phyloP scores from a whole-genome alignment of 2,888 invertebrate species.

The Cancer borealis region DNA sequence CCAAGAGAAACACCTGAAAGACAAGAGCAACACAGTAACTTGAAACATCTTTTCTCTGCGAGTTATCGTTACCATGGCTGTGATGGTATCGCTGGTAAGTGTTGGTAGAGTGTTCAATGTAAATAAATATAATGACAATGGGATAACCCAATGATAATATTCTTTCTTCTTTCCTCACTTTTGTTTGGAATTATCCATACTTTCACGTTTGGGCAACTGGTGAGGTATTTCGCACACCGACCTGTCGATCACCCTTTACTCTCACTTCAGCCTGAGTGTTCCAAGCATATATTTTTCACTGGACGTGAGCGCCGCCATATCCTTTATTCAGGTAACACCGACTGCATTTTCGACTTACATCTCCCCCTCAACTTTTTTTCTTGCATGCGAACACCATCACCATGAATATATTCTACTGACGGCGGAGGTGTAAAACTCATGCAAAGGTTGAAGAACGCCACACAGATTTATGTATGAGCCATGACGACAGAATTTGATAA shows the following conservation, averaged over 20 bases:
- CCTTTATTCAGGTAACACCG: neutral
- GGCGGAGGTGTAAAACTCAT: neutral
- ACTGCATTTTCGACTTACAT: neutral
- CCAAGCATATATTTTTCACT: neutral
- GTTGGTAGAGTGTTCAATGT: too few species aligned
- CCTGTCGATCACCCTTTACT: slow-evolving; percentile 28
- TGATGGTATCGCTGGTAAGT: too few species aligned
- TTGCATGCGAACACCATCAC: neutral
- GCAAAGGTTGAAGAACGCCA: neutral
- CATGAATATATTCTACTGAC: neutral
- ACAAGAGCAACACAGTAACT: neutral
- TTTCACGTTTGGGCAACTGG: neutral
- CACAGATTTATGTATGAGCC: neutral
- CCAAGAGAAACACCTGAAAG: neutral
- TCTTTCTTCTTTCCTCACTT: neutral
- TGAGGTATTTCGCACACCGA: neutral
- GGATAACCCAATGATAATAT: neutral
- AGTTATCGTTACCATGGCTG: too few species aligned
- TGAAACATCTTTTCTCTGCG: neutral
- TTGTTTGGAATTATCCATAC: neutral
- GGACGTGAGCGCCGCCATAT: slow-evolving; percentile 7
- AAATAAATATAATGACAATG: neutral
- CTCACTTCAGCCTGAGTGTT: neutral
- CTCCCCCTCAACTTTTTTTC: neutral
- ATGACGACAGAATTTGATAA: neutral